Percentiles rank a stretch among this genome's conserved stretches.
phyloP scores from a whole-genome alignment of 2,113 vertebrate species.

The Corythornis vintsioides region DNA sequence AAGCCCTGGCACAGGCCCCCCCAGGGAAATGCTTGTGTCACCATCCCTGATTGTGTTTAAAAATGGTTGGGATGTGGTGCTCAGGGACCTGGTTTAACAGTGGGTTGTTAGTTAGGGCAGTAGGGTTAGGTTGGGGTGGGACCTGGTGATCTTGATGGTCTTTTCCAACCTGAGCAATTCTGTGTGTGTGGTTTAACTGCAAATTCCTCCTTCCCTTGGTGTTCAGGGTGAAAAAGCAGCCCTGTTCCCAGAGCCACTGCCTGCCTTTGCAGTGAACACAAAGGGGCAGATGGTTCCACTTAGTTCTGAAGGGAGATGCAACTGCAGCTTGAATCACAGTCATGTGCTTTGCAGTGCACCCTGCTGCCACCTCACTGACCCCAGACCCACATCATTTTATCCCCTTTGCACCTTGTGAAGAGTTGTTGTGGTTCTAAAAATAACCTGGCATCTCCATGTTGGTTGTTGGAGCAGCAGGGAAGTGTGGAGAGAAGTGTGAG shows the following conservation, averaged over 20 bases:
- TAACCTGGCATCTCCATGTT: constrained; percentile 66
- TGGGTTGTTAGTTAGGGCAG: too few relatives aligned
- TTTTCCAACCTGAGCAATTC: too few relatives aligned
- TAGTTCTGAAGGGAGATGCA: constrained; percentile 74
- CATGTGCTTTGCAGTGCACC: constrained; percentile 67
- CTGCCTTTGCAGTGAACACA: constrained; percentile 63
- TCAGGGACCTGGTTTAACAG: too few relatives aligned
- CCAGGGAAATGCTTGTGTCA: too few relatives aligned
- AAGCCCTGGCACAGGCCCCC: too few relatives aligned
- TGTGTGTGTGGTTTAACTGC: too few relatives aligned
- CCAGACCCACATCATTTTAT: constrained; percentile 47
- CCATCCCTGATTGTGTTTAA: too few relatives aligned
- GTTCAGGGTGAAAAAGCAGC: constrained; percentile 50
- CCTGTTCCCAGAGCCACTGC: constrained; percentile 41
- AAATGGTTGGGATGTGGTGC: too few relatives aligned
- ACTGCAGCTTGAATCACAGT: constrained; percentile 51
- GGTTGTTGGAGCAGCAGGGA: constrained; percentile 56
- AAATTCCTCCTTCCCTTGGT: too few relatives aligned
- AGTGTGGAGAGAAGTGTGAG: constrained; percentile 17
- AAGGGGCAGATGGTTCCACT: constrained; percentile 70
- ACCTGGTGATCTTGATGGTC: too few relatives aligned
- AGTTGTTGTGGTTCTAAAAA: constrained; percentile 68
- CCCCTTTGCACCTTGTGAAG: constrained; percentile 63
- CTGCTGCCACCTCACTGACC: constrained; percentile 53
- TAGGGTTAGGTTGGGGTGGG: too few relatives aligned